Percentiles rank a stretch among this genome's conserved stretches.
Evolutionary conservation across 2,113 vertebrate species (phyloP).

Genomic region (Thunnus maccoyii): DNA sequence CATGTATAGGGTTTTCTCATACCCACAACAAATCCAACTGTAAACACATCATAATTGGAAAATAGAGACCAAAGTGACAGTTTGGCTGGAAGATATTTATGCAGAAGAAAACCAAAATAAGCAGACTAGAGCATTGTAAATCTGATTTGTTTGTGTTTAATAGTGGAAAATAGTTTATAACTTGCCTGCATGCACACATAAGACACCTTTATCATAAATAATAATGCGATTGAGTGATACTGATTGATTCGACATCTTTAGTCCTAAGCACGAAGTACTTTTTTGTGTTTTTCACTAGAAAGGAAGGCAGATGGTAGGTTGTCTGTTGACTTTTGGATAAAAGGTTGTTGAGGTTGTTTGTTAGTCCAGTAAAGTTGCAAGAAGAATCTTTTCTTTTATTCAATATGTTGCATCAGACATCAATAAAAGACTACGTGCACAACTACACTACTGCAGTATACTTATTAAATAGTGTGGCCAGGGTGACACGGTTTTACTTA

Average conservation of each 20-base stretch:
- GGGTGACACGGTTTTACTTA: no score
- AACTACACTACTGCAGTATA: background rate
- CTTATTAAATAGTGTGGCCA: no score
- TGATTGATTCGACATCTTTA: background rate
- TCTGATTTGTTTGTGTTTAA: background rate
- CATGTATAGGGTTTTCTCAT: slow-evolving; percentile 4
- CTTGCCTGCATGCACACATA: background rate
- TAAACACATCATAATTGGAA: slow-evolving; percentile 2
- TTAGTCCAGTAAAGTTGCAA: no score
- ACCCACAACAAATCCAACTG: background rate
- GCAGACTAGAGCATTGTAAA: background rate
- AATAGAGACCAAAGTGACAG: slow-evolving; percentile 20
- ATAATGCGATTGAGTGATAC: background rate
- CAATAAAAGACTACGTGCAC: background rate
- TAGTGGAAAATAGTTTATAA: background rate
- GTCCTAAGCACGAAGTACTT: background rate
- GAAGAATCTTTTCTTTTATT: no score
- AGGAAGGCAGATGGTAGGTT: background rate
- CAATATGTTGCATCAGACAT: background rate
- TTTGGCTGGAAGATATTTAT: background rate
- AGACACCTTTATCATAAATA: background rate
- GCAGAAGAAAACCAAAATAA: background rate
- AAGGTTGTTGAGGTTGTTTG: background rate
- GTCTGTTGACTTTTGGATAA: background rate
- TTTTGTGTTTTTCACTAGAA: background rate